These are phyloP conservation scores for Digitonthophagus gazella DNA, from an alignment of 2,888 invertebrate genomes.

Conservation along the genomic window DNA sequence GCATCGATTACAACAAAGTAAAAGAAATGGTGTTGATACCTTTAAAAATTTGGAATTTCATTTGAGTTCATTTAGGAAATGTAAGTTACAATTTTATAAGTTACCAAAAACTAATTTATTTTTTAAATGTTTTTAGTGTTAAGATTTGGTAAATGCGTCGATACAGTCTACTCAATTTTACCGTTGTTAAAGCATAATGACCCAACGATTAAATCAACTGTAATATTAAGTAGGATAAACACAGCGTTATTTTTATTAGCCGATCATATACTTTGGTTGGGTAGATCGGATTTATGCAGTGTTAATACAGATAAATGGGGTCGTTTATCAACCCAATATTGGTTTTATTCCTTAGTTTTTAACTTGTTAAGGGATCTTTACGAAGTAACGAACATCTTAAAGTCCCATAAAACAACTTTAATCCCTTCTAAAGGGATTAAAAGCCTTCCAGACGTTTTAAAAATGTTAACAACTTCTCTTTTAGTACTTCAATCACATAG, in stretches of 20 bases:
- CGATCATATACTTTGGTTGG: conserved; percentile 86
- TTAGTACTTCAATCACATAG: conserved; percentile 52
- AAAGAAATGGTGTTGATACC: conserved; percentile 67
- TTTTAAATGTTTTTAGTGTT: conserved; percentile 63
- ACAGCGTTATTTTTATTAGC: conserved; percentile 77
- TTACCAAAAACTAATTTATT: neutral
- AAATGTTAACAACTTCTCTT: conserved; percentile 34
- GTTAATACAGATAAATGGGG: conserved; percentile 77
- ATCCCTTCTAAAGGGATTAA: conserved; percentile 34
- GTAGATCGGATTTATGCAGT: conserved; percentile 65
- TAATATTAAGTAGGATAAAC: conserved; percentile 77
- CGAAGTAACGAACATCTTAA: conserved; percentile 69
- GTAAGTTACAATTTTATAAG: conserved; percentile 54
- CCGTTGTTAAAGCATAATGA: conserved; percentile 72
- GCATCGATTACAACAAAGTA: conserved; percentile 68
- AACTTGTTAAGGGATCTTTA: conserved; percentile 81
- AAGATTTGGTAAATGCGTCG: conserved; percentile 80
- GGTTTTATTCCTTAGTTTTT: conserved; percentile 79
- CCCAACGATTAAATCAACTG: conserved; percentile 64
- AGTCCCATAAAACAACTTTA: conserved; percentile 48
- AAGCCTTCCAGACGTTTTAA: conserved; percentile 36
- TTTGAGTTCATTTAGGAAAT: conserved; percentile 81
- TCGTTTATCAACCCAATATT: conserved; percentile 72
- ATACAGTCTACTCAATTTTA: conserved; percentile 73
- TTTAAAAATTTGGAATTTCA: conserved; percentile 80